phyloP scores from a whole-genome alignment of 2,888 invertebrate species.

The Diadromus collaris region DNA sequence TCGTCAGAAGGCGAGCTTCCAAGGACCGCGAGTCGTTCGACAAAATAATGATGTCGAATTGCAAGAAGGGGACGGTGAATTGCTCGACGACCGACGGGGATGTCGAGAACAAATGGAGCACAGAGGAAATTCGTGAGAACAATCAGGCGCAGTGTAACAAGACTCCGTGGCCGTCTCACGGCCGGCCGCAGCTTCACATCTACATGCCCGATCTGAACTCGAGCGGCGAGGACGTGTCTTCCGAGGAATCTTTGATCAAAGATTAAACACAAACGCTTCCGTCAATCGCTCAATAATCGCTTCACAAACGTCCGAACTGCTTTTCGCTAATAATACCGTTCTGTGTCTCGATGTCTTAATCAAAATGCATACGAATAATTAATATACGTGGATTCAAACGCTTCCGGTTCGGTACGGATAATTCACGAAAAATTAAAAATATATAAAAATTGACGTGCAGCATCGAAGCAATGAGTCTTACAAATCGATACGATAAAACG shows the following conservation, averaged over 20 bases:
- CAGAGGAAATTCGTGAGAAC: constrained; percentile 30
- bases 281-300: constrained; percentile 28
- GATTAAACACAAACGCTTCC: constrained; percentile 55
- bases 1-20: constrained; percentile 13
- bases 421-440: constrained; percentile 9
- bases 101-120: constrained; percentile 2
- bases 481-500: constrained; percentile 40
- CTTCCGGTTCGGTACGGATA: constrained; percentile 11
- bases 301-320: background rate
- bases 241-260: constrained; percentile 70
- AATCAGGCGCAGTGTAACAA: constrained; percentile 30
- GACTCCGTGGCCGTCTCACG: constrained; percentile 67
- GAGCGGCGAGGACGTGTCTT: constrained; percentile 68
- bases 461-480: background rate
- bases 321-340: constrained; percentile 35
- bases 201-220: constrained; percentile 73
- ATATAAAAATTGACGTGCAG: background rate
- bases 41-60: constrained; percentile 32
- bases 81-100: background rate
- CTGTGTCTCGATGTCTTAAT: constrained; percentile 28
- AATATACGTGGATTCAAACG: constrained; percentile 5
- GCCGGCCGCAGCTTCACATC: constrained; percentile 80
- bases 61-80: constrained; percentile 20
- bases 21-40: constrained; percentile 36
- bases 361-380: constrained; percentile 3